Conservation (phyloP, 1,140 invertebrate genomes). For the Drosophila sulfurigaster region DNA sequence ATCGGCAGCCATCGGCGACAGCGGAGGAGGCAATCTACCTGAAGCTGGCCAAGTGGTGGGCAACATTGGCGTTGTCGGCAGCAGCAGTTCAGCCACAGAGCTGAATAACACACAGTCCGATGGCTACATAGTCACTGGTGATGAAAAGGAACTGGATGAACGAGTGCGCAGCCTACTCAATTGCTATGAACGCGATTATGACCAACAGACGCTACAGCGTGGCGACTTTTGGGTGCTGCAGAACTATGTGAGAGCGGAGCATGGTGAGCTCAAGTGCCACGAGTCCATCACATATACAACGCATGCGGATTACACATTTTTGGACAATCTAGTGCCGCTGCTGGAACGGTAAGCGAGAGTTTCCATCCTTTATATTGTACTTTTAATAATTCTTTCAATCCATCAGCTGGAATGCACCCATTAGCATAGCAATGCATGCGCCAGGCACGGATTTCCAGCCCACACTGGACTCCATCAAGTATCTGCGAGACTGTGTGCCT, state of each 20-base stretch:
- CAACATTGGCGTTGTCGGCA: constrained; percentile 55
- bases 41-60: constrained; percentile 64
- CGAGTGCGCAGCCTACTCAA: constrained; percentile 84
- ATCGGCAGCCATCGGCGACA: constrained; percentile 48
- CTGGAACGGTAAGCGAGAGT: constrained; percentile 87
- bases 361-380: background rate
- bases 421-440: constrained; percentile 91
- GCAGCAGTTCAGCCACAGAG: constrained; percentile 40
- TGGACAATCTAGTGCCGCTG: constrained; percentile 94
- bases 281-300: constrained; percentile 96
- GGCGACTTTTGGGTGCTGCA: constrained; percentile 96
- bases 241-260: constrained; percentile 91
- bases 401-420: constrained; percentile 88
- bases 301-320: constrained; percentile 95
- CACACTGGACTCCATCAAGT: constrained; percentile 89
- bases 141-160: constrained; percentile 81
- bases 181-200: constrained; percentile 89
- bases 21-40: constrained; percentile 40
- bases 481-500: constrained; percentile 88
- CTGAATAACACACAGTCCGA: constrained; percentile 73
- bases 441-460: constrained; percentile 89
- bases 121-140: constrained; percentile 73
- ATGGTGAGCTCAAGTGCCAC: constrained; percentile 89
- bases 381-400: background rate
- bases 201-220: constrained; percentile 89